Percentiles rank a stretch among this genome's conserved stretches.
phyloP scores from a whole-genome alignment of 2,888 invertebrate species.

The Drosophila mimetica region DNA sequence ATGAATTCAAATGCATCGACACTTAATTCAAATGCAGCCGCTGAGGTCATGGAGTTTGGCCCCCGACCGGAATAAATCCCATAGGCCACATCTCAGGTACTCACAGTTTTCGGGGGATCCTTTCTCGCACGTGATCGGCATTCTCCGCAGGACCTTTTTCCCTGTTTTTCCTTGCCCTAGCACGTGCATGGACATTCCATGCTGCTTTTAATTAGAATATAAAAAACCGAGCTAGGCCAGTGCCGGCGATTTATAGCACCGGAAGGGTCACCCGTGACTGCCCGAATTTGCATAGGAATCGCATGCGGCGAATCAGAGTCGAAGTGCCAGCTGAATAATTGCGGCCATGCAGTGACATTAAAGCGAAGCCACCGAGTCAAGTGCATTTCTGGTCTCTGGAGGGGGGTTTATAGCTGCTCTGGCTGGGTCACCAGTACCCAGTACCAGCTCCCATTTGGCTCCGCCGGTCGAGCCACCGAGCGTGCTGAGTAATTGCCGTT shows the following conservation, averaged over 20 bases:
- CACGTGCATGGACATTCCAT: slow-evolving; percentile 47
- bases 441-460: slow-evolving; percentile 1
- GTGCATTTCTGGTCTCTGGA: slow-evolving; percentile 22
- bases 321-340: slow-evolving; percentile 66
- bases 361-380: slow-evolving; percentile 61
- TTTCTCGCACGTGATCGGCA: slow-evolving; percentile 45
- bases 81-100: background rate
- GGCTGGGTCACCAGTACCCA: background rate
- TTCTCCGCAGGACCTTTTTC: background rate
- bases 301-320: slow-evolving; percentile 61
- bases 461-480: slow-evolving; percentile 54
- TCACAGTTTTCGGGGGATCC: background rate
- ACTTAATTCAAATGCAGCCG: slow-evolving; percentile 17
- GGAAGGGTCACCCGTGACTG: slow-evolving; percentile 59
- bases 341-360: slow-evolving; percentile 75
- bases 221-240: slow-evolving; percentile 34
- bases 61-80: slow-evolving; percentile 1
- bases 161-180: background rate
- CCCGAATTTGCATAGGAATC: slow-evolving; percentile 69
- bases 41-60: slow-evolving; percentile 9
- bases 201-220: slow-evolving; percentile 68
- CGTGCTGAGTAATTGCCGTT: slow-evolving; percentile 80
- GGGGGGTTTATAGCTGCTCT: slow-evolving; percentile 8
- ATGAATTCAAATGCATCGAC: slow-evolving; percentile 15
- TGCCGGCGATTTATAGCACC: slow-evolving; percentile 65